Evolutionary conservation across 2,888 invertebrate genomes (phyloP), one percentile per base, ranked within the genome.

Genomic region (Aromia moschata): DNA sequence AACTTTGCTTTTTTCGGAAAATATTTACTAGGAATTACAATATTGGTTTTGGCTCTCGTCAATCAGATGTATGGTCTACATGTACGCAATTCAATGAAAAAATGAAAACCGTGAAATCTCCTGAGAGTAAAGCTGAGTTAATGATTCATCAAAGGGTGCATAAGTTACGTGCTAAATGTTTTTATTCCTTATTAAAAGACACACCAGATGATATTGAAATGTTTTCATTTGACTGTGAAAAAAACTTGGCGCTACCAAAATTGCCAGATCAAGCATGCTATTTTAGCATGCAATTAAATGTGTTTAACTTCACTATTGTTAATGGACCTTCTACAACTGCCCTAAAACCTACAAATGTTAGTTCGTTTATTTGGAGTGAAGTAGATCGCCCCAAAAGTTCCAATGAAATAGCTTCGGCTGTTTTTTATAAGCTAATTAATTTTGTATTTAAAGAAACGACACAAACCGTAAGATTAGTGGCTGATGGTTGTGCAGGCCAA

Each of bases 201-300:
- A 3, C 25, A 25, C 25, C 25, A 25, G 25, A 25, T 25, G 25
- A 25, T 25, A 5, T 25, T 25, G 25, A 25, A 25, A 25, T 25
- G 25, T 25, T 25, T 25, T 25, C 25, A 25, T 25, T 25, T 25
- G 25, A 25, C 4, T 25, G 25, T 9, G 25, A 36, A 25, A 36
- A 36, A 36, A 36, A 36, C 36, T 36, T 36, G 2, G 36, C 36
- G 2, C 36, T 25, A 9, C 25, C 25, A 9, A 25, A 25, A 25
- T 25, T 25, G 25, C 25, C 25, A 9, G 25, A 25, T 25, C 25
- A 25, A 25, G 25, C 25, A 25, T 25, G 25, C 25, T 25, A 25
- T 25, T 25, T 25, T 25, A 36, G 36, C 36, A 36, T 36, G 36
- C 36, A 36, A n/a, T 36, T 36, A n/a, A 36, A 36, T 36, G 5